Evolutionary conservation across 2,113 vertebrate species (phyloP), one percentile per base, ranked within the genome.

Genomic region (Caranx ignobilis): DNA sequence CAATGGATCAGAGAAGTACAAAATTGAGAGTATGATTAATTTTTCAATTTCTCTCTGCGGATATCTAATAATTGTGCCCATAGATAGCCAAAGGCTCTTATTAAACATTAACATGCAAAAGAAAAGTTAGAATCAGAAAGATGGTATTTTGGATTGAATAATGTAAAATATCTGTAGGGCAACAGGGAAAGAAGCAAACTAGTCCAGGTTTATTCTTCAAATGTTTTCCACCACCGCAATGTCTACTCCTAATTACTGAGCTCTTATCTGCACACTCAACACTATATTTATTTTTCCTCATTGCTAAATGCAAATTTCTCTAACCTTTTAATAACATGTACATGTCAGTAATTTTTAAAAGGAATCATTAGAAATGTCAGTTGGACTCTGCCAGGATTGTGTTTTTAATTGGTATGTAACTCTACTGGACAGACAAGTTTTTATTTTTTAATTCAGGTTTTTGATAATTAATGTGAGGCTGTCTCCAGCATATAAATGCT

Each of bases 71-170:
- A 98, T 97, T 96, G 95, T 95, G 94, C 94, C 94, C 95, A 94
- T 92, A 90, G 95, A 96, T 96, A 89, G 96, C 97, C 97, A 95
- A 95, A 90, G 97, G 96, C 96, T 95, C 87, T 93, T 95, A 97
- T 98, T 97, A 98, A 97, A 98, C 96, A 98, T 99, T 98, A 96
- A 98, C 96, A 97, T 95, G 94, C 95, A 95, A 95, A 89, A 97
- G 95, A 96, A 96, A 94, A 94, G 95, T 96, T 96, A 92, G 93
- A 96, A 96, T 95, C 94, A 96, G 94, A 97, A 97, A 96, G 96
- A 97, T 96, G 93, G 94, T 95, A 95, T 96, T 97, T 97, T 95
- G 96, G 96, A 97, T 97, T 97, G 96, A 97, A 97, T 97, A 97
- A 97, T 97, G 96, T 96, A 96, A 96, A 97, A 97, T 96, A 95